Evolutionary conservation across 2,113 vertebrate species (phyloP).

Genomic region (Megaceryle torquata): DNA sequence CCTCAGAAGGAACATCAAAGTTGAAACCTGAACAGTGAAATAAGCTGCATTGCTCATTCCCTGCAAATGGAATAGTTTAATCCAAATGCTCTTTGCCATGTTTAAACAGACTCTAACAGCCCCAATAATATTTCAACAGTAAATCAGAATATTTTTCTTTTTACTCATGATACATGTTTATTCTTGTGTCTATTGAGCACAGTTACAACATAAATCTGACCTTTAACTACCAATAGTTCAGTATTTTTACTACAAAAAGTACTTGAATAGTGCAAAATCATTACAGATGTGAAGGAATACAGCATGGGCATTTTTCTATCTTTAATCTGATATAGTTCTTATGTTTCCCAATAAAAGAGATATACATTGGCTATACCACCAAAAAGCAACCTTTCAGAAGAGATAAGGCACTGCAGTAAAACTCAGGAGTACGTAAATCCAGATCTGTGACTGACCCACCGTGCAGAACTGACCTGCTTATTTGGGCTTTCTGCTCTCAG

Average conservation of each 20-base stretch:
- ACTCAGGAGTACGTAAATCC: not conserved
- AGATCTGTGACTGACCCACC: not conserved
- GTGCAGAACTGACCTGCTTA: not conserved
- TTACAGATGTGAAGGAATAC: not conserved
- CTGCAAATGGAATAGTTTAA: not conserved
- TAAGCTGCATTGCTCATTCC: not conserved
- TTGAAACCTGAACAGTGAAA: not conserved
- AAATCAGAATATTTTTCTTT: not conserved
- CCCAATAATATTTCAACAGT: not conserved
- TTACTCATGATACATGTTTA: not conserved
- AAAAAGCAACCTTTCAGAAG: not conserved
- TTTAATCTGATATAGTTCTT: not conserved
- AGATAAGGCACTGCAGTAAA: not conserved
- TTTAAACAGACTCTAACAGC: not conserved
- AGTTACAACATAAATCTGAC: not conserved
- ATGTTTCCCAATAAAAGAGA: not conserved
- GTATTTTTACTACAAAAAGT: not conserved
- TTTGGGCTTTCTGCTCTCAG: not conserved
- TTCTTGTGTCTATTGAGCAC: not conserved
- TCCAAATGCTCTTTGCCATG: not conserved
- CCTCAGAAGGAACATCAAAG: not conserved
- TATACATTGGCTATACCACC: not conserved
- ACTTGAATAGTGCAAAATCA: not conserved
- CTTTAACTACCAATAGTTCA: not conserved
- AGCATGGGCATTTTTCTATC: not conserved